Conservation (phyloP, 2,113 vertebrate species). For the Saguinus midas region DNA sequence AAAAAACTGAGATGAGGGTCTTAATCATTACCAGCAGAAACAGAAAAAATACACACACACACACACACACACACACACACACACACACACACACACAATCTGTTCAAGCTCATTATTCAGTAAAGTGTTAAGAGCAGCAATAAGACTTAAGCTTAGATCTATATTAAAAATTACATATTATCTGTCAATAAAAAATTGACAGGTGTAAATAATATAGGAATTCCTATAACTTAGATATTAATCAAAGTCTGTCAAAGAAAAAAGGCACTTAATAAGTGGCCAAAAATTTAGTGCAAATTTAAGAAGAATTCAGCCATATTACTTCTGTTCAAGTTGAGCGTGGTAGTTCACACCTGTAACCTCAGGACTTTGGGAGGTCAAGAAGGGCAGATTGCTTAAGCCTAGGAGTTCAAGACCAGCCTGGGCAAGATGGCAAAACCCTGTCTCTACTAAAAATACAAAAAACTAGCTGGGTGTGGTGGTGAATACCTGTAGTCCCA, state of each 20-base stretch:
- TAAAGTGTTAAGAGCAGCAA: background rate
- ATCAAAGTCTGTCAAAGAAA: background rate
- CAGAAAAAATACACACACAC: background rate
- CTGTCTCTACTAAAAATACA: no score
- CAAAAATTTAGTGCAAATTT: conserved; percentile 24
- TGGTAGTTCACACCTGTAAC: no score
- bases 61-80: no score
- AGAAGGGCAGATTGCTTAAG: no score
- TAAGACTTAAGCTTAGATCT: conserved; percentile 5
- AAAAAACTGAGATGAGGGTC: background rate
- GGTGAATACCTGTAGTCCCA: no score
- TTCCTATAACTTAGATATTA: conserved; percentile 5
- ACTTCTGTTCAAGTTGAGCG: background rate
- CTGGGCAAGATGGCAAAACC: no score
- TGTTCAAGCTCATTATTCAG: background rate
- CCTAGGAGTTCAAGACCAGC: no score
- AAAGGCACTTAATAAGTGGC: background rate
- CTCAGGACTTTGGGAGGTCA: no score
- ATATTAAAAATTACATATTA: no score
- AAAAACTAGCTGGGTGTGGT: no score
- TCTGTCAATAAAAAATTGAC: background rate
- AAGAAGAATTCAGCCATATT: conserved; percentile 34
- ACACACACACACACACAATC: background rate
- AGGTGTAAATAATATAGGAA: background rate
- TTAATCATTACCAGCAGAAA: conserved; percentile 1